A percentile compares a stretch with the other conserved stretches of the same genome.
Evolutionary conservation across 2,113 vertebrate species (phyloP).

Genomic region (Hyla sarda): DNA sequence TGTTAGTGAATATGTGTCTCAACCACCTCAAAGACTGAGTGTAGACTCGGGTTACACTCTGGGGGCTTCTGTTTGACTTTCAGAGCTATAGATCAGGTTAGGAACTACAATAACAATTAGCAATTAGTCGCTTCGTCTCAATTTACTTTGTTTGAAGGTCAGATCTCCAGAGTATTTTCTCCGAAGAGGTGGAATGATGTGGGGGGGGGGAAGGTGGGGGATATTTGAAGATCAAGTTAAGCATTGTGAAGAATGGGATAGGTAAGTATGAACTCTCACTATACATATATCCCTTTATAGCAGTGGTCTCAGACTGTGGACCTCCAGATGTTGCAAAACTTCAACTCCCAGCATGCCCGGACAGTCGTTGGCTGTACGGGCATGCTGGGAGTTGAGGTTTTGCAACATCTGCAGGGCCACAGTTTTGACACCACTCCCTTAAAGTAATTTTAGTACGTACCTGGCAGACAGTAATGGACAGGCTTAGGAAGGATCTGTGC

Average conservation of each 20-base stretch:
- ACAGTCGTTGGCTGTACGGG: too few species aligned
- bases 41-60: slow-evolving; percentile 69
- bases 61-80: slow-evolving; percentile 71
- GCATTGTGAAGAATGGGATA: not conserved
- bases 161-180: slow-evolving; percentile 66
- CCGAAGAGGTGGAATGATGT: slow-evolving; percentile 36
- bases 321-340: too few species aligned
- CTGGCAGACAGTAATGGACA: too few species aligned
- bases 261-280: not conserved
- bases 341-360: too few species aligned
- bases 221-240: slow-evolving; percentile 31
- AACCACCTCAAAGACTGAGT: slow-evolving; percentile 64
- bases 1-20: slow-evolving; percentile 65
- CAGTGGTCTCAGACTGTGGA: too few species aligned
- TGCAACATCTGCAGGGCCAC: too few species aligned
- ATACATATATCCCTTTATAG: not conserved
- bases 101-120: slow-evolving; percentile 75
- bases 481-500: too few species aligned
- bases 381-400: too few species aligned
- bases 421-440: too few species aligned
- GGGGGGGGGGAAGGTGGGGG: too few species aligned
- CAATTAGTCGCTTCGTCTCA: slow-evolving; percentile 72
- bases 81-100: slow-evolving; percentile 69
- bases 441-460: too few species aligned
- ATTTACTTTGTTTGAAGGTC: slow-evolving; percentile 66